Evolutionary conservation across 1,140 invertebrate genomes (phyloP), one percentile per base, ranked within the genome.

Genomic region (Drosophila ficusphila): DNA sequence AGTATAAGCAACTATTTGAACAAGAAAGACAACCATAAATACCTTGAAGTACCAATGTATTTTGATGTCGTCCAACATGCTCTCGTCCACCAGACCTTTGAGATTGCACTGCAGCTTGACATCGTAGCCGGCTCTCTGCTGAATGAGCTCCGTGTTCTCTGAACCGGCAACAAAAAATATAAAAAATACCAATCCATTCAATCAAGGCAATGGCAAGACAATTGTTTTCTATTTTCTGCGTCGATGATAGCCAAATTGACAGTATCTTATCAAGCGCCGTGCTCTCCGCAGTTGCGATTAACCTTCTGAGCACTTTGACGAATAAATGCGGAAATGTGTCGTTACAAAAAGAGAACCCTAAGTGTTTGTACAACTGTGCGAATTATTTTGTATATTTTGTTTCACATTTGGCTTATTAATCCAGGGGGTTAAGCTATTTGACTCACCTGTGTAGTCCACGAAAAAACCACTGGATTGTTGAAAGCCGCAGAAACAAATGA

Each of bases 31-130:
- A 9, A 3, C 3, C 0, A 3, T 12, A 18, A 56, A 14, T 36
- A 90, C 90, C 71, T 90, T 91, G 12, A 91, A 91, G 54, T 71
- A 91, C 90, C 90, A 91, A 46, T 90, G 74, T 48, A 90, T 86
- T 29, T 85, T 82, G 1, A 82, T 89, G 11, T 83, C 68, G 6
- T 51, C 34, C 34, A 86, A 16, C 54, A 58, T 76, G 0, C 61
- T 51, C 8, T 86, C 89, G 48, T 82, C 74, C 3, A 90, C 60
- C 18, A 90, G 39, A 3, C 86, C 86, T 11, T 77, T 85, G 9
- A 90, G 70, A 46, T 83, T 76, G 51, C 90, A 91, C 41, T 90
- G 90, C 52, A 91, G 21, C 41, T 61, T 70, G 5, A 91, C 79
- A 53, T 91, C 82, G 14, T 74, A 79, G 16, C 90, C 90, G 31